Evolutionary conservation across 2,888 invertebrate species (phyloP).

Genomic region (Quadriops clusia): DNA sequence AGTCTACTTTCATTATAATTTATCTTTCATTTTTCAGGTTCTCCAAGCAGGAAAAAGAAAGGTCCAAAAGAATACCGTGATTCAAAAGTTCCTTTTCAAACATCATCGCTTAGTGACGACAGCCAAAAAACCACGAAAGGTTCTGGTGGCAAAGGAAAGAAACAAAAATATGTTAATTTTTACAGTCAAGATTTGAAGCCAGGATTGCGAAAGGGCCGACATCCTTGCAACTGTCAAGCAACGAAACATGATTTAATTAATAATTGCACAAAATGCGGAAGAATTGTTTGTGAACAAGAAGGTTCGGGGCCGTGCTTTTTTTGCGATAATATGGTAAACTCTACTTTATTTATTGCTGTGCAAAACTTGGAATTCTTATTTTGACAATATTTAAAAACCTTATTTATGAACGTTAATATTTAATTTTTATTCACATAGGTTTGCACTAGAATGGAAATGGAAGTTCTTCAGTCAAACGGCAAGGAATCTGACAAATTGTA

Average conservation of each 20-base stretch:
- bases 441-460: constrained; percentile 60
- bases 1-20: too few species aligned
- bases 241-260: constrained; percentile 78
- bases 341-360: too few species aligned
- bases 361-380: constrained; percentile 3
- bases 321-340: constrained; percentile 70
- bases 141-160: constrained; percentile 42
- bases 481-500: constrained; percentile 57
- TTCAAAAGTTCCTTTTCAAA: constrained; percentile 14
- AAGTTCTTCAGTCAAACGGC: constrained; percentile 50
- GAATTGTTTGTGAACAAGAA: constrained; percentile 91
- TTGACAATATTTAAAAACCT: background rate
- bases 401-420: background rate
- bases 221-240: constrained; percentile 87
- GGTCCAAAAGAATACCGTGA: constrained; percentile 11
- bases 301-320: constrained; percentile 93
- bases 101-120: constrained; percentile 5
- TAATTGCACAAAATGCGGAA: constrained; percentile 88
- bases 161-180: constrained; percentile 61
- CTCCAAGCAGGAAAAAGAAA: constrained; percentile 1
- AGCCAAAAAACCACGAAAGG: constrained; percentile 15
- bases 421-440: constrained; percentile 36
- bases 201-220: constrained; percentile 46
- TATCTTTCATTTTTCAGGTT: too few species aligned
- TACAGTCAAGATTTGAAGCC: constrained; percentile 55